phyloP scores from a whole-genome alignment of 2,888 invertebrate species.

The Leptarthrus brevirostris region DNA sequence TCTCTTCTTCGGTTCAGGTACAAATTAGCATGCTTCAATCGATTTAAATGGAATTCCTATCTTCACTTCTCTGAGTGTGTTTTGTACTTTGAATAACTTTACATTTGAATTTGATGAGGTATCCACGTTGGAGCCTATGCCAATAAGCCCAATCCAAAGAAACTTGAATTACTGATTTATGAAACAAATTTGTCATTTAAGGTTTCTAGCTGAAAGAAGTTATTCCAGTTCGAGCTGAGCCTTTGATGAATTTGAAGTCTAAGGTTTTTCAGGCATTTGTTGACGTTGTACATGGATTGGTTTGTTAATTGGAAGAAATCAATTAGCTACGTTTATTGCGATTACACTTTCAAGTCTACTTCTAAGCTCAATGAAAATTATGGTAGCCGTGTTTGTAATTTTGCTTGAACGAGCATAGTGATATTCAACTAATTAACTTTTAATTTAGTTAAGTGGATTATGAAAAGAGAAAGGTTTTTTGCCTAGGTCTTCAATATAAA shows the following conservation, averaged over 20 bases:
- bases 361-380: too few relatives aligned
- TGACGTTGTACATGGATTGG: slow-evolving; percentile 7
- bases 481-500: too few relatives aligned
- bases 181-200: slow-evolving; percentile 25
- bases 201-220: neutral
- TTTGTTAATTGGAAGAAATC: too few relatives aligned
- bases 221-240: neutral
- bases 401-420: too few relatives aligned
- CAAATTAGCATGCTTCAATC: slow-evolving; percentile 42
- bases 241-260: neutral
- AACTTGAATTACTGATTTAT: slow-evolving; percentile 15
- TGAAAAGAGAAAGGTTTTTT: too few relatives aligned
- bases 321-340: too few relatives aligned
- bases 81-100: neutral
- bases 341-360: too few relatives aligned
- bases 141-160: neutral
- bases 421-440: too few relatives aligned
- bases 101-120: neutral
- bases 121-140: neutral
- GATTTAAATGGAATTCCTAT: slow-evolving; percentile 40
- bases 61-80: neutral
- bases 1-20: neutral
- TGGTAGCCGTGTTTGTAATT: too few relatives aligned
- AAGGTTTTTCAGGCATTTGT: too few relatives aligned
- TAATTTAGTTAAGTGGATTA: too few relatives aligned